Base-by-base conservation (phyloP, 2,797 vertebrate species). In the Sus cebifrons region DNA sequence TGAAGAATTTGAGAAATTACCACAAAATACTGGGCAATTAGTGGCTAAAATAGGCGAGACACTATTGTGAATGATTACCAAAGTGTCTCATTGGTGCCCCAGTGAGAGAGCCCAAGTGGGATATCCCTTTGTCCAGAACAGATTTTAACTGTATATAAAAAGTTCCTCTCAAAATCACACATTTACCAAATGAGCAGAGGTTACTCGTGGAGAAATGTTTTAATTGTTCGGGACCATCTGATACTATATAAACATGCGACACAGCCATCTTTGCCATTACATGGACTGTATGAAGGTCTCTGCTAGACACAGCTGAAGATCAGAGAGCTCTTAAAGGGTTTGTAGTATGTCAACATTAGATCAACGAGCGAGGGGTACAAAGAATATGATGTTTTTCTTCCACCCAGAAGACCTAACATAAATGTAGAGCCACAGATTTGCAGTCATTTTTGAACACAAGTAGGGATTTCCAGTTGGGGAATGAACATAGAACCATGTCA, bases 181-280 rank as follows among this genome's bases (percentile, higher is more conserved):
- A 83, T 71, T 92, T 73, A 75, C 44, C 58, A 60, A 49, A 75
- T 54, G 68, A 12, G 27, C 60, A 60, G 74, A 78, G 23, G 7
- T 36, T 86, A n/a, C 86, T 75, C 73, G 21, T 18, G 14, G 10
- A 82, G 91, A 95, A 95, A 40, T 81, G 49, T n/a, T 64, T 78
- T 27, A 56, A 65, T 67, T 70, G 73, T 78, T 75, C 56, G 84
- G 65, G 16, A 54, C 29, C 83, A 94, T 5, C 27, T 65, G 70
- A 29, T 54, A 83, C 32, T 73, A 49, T 5, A 12, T 56, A 64
- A 64, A 40, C 2, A 70, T 8, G 11, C 1, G 62, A 36, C 32
- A 32, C 32, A 32, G 32, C 32, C 32, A 32, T 18, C 82, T 32
- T 71, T n/a, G 29, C 21, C 23, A 67, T 29, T 82, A 58, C 11